A percentile compares a stretch with the other conserved stretches of the same genome.
Conservation (phyloP, 2,113 vertebrate species). For the Cynocephalus volans region DNA sequence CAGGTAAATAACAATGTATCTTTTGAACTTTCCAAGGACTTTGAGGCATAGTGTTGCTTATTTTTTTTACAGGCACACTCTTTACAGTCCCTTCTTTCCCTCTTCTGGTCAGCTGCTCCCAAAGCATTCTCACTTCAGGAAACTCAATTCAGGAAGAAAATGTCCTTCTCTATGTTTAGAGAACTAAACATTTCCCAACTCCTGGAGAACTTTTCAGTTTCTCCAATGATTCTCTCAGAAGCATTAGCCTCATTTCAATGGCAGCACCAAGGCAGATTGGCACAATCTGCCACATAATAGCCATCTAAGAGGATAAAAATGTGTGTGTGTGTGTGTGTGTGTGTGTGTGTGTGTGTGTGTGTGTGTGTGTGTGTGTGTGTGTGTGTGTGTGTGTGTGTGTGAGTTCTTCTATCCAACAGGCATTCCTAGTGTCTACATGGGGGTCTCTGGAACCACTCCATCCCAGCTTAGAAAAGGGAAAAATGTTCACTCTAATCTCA, state of each 20-base stretch:
- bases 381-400: too few relatives aligned
- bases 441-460: neutral
- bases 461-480: neutral
- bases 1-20: neutral
- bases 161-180: neutral
- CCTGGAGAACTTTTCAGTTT: neutral
- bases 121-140: neutral
- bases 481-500: neutral
- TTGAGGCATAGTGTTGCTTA: neutral
- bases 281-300: neutral
- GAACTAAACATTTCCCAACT: neutral
- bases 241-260: neutral
- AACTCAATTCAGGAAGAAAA: neutral
- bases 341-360: too few relatives aligned
- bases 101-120: neutral
- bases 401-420: neutral
- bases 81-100: fast-evolving
- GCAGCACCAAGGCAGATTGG: neutral
- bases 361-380: too few relatives aligned
- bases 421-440: neutral
- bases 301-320: neutral
- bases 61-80: neutral
- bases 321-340: too few relatives aligned
- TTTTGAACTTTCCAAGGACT: neutral
- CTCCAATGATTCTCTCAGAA: neutral